A percentile compares a stretch with the other conserved stretches of the same genome.
phyloP scores from a whole-genome alignment of 1,140 invertebrate genomes.

The Drosophila ironensis region DNA sequence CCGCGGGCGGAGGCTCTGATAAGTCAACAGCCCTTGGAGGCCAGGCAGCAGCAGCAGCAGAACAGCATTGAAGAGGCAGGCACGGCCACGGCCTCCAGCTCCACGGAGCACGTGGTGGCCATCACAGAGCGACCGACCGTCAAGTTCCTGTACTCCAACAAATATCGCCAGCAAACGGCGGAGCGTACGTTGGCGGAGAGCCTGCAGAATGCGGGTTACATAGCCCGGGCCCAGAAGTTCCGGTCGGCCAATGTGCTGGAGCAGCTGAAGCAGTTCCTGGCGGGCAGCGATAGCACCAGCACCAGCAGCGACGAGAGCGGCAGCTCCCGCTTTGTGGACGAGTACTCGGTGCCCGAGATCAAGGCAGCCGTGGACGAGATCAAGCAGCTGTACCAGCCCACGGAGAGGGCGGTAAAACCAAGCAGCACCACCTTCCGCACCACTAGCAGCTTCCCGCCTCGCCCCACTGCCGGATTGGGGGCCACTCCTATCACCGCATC shows the following conservation, averaged over 20 bases:
- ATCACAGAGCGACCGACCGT: constrained; percentile 62
- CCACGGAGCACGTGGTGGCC: constrained; percentile 44
- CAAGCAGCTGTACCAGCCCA: constrained; percentile 33
- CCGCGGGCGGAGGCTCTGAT: constrained; percentile 71
- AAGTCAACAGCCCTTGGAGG: constrained; percentile 19
- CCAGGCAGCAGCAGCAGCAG: constrained; percentile 57
- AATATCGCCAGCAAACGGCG: constrained; percentile 68
- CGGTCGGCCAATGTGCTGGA: constrained; percentile 56
- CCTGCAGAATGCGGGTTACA: constrained; percentile 72
- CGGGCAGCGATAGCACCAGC: constrained; percentile 52
- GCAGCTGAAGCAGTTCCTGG: constrained; percentile 66
- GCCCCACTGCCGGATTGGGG: not conserved
- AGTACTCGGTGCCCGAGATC: constrained; percentile 54
- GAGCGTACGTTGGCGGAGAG: constrained; percentile 69
- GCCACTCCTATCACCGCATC: too few relatives aligned
- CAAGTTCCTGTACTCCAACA: constrained; percentile 71
- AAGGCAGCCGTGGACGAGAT: constrained; percentile 63
- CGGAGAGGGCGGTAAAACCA: constrained; percentile 4
- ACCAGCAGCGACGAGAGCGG: constrained; percentile 66
- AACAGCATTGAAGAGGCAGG: constrained; percentile 57
- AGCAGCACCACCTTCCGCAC: constrained; percentile 26
- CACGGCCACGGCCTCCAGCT: constrained; percentile 18
- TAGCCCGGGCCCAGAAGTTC: constrained; percentile 42
- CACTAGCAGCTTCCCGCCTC: not conserved
- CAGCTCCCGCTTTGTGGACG: constrained; percentile 73